Conservation (phyloP, 1,140 invertebrate species). For the Chelonus insularis region DNA sequence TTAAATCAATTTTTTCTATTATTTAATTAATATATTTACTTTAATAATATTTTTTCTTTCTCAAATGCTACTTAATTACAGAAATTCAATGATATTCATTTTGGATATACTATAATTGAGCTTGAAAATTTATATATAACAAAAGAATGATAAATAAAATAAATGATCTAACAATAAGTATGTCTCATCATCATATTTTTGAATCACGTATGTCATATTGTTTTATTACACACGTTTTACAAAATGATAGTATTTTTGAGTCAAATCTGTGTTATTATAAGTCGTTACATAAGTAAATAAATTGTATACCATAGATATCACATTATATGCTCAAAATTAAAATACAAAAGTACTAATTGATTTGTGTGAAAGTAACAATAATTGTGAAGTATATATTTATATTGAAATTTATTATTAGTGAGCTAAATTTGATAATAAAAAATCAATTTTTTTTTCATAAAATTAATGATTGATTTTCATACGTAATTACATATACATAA, state of each 20-base stretch:
- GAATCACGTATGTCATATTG: too few species aligned
- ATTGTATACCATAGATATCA: slow-evolving; percentile 50
- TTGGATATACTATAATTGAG: slow-evolving; percentile 25
- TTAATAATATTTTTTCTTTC: slow-evolving; percentile 31
- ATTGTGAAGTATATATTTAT: too few species aligned
- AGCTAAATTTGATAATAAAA: too few species aligned
- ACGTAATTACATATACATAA: slow-evolving; percentile 38
- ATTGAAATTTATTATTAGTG: too few species aligned
- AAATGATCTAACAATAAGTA: slow-evolving; percentile 38
- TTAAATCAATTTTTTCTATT: too few species aligned
- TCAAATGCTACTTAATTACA: slow-evolving; percentile 43
- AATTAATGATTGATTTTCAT: slow-evolving; percentile 21
- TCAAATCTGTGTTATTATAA: too few species aligned
- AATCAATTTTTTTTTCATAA: too few species aligned
- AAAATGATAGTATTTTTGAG: slow-evolving; percentile 16
- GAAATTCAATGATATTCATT: slow-evolving; percentile 39
- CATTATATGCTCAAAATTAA: slow-evolving; percentile 45
- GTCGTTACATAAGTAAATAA: slow-evolving; percentile 40
- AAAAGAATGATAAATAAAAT: slow-evolving; percentile 29
- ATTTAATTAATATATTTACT: slow-evolving; percentile 13
- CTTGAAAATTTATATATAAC: slow-evolving; percentile 29
- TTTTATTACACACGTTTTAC: not conserved
- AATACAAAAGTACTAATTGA: slow-evolving; percentile 30
- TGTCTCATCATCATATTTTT: slow-evolving; percentile 5
- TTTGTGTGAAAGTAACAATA: too few species aligned